Evolutionary conservation across 2,797 vertebrate species (phyloP), one percentile per base, ranked within the genome.

Genomic region (Brachymystax lenok): DNA sequence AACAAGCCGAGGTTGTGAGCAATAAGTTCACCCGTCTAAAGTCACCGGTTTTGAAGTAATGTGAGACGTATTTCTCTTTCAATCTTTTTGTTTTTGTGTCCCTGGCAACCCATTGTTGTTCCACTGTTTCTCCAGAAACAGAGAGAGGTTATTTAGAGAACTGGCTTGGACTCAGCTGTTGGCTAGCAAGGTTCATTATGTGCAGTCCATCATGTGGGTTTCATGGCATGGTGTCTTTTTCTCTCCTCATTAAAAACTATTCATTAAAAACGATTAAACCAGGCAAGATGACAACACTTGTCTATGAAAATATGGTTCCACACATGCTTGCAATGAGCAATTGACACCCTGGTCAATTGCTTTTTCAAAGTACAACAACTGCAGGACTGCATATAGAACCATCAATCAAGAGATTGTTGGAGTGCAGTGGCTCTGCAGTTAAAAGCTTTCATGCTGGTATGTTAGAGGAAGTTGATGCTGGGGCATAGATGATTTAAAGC

Each of bases 1-100:
- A 77, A 71, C 56, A 78, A 74, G 74, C 14, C 3, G 12, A 74
- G 69, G 69, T 51, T 76, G 70, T 73, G 70, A 75, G 35, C 52
- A 21, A 40, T 63, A 76, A 71, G 54, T 59, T 40, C 12, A 59
- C 33, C n/a, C 13, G 7, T 76, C 46, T 61, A 50, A 71, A 74
- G 72, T 69, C 52, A 27, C 33, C 17, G 19, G 28, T 21, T 77
- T 74, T 74, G 27, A 77, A 64, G 66, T 24, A 64, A n/a, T 4
- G 33, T 71, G 28, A 76, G 68, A n/a, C 51, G 24, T 27, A 13
- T 56, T 56, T 64, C 14, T 21, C 28, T 40, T 52, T 52, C 16
- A 0, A 6, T 27, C 27, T 19, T 71, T 61, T 5, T 5, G 24
- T 64, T 66, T 64, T 33, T 52, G 21, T 52, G 4, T 51, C n/a